Base-by-base conservation (phyloP, 1,140 invertebrate species). In the Neocloeon triangulifer region DNA sequence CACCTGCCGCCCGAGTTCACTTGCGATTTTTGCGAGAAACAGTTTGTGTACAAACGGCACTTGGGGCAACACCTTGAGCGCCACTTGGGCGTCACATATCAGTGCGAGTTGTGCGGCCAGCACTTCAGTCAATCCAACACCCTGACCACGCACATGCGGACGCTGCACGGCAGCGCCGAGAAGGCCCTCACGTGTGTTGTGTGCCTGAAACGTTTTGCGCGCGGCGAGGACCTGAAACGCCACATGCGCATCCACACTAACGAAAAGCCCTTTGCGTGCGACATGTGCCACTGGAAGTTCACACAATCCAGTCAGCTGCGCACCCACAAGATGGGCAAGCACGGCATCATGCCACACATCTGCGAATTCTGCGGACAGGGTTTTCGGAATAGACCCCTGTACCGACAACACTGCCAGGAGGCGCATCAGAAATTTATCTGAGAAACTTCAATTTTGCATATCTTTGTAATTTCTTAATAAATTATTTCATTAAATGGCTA, bases 231-330 rank as follows among this genome's bases (percentile, higher is more conserved):
- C 44, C 43, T 62, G 15, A 45, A 61, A 29, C 69, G 73, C 35
- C 71, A 74, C 42, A 59, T 67, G 35, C 58, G 68, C 35, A 72
- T 64, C n/a, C 72, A 75, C 42, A 73, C 68, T 0, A 69, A 69
- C 1, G 53, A 64, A 32, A 66, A 70, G 36, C 69, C 69, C 2
- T 55, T 47, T 36, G 17, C 29, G 2, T 55, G 54, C 23, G 23
- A 33, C 5, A 40, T 39, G 0, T 55, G 52, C 32, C 10, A 12
- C 10, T 15, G 23, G 13, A 37, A 21, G 2, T 33, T 27, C 50
- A 55, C 35, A 37, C 39, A 16, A 38, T 53, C 30, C 45, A 48
- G 25, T 41, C 17, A 33, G 14, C 19, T 33, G 2, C 22, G 19
- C 4, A 22, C 16, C 10, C 32, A 33, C 21, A 26, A 13, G 23